Evolutionary conservation across 2,797 vertebrate species (phyloP).

Genomic region (Semotilus atromaculatus): DNA sequence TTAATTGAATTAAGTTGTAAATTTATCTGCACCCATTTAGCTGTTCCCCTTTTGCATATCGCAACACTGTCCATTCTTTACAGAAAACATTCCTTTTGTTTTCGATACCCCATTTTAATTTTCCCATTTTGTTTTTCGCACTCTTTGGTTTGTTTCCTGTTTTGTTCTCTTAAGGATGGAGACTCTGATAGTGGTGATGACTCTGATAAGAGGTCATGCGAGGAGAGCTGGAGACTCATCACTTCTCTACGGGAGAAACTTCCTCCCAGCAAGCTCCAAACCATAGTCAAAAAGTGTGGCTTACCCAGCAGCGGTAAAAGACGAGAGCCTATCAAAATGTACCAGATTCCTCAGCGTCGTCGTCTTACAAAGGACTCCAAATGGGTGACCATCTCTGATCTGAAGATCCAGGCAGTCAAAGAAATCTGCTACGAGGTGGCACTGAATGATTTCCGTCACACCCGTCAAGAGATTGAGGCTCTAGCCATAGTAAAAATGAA

Average conservation of each 20-base stretch:
- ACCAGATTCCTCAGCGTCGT: slow-evolving; percentile 96
- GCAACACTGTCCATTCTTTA: slow-evolving; percentile 77
- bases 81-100: slow-evolving; percentile 70
- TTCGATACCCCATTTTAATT: slow-evolving; percentile 75
- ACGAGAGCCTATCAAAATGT: slow-evolving; percentile 96
- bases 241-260: slow-evolving; percentile 99
- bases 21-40: slow-evolving; percentile 6
- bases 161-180: slow-evolving; percentile 98
- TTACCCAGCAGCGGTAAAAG: slow-evolving; percentile 99
- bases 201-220: slow-evolving; percentile 99
- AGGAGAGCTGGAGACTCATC: slow-evolving; percentile 99
- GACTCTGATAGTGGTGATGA: slow-evolving; percentile 99
- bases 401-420: slow-evolving; percentile 99
- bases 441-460: slow-evolving; percentile 96
- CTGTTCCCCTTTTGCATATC: slow-evolving; percentile 83
- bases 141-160: slow-evolving; percentile 81
- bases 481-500: slow-evolving; percentile 99
- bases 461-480: slow-evolving; percentile 97
- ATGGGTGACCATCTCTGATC: slow-evolving; percentile 98
- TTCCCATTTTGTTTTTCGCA: slow-evolving; percentile 82
- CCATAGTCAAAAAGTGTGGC: slow-evolving; percentile 99
- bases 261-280: slow-evolving; percentile 98
- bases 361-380: slow-evolving; percentile 97
- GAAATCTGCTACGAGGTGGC: slow-evolving; percentile 99
- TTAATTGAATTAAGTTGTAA: neutral